phyloP scores from a whole-genome alignment of 2,888 invertebrate species.

The Dichetophora obliterata region DNA sequence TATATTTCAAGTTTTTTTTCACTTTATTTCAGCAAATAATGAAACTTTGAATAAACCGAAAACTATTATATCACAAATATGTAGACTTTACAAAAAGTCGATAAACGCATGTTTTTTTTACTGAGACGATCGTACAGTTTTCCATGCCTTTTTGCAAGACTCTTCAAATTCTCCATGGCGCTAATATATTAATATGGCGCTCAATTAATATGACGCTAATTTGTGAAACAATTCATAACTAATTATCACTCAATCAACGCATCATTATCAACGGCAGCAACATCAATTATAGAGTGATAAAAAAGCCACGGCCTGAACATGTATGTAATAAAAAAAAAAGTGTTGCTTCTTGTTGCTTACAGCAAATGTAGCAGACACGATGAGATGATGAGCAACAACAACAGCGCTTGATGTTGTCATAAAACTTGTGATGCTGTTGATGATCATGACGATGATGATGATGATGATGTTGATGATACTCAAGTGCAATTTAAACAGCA shows the following conservation, averaged over 20 bases:
- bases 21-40: no score
- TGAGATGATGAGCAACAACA: background rate
- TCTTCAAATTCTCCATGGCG: no score
- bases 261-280: slow-evolving; percentile 27
- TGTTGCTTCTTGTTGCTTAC: background rate
- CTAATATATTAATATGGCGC: no score
- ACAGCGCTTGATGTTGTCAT: slow-evolving; percentile 8
- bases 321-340: no score
- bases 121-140: no score
- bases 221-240: slow-evolving; percentile 21
- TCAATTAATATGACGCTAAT: background rate
- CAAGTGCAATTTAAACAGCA: slow-evolving; percentile 6
- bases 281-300: slow-evolving; percentile 7
- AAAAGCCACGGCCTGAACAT: background rate
- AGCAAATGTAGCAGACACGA: background rate
- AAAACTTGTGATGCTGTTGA: slow-evolving; percentile 12
- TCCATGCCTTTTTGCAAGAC: no score
- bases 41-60: no score
- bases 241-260: slow-evolving; percentile 36
- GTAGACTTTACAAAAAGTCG: no score
- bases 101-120: no score
- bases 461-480: background rate
- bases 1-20: no score
- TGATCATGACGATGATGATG: background rate
- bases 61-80: no score